phyloP scores from a whole-genome alignment of 2,113 vertebrate genomes.

The Conger conger region DNA sequence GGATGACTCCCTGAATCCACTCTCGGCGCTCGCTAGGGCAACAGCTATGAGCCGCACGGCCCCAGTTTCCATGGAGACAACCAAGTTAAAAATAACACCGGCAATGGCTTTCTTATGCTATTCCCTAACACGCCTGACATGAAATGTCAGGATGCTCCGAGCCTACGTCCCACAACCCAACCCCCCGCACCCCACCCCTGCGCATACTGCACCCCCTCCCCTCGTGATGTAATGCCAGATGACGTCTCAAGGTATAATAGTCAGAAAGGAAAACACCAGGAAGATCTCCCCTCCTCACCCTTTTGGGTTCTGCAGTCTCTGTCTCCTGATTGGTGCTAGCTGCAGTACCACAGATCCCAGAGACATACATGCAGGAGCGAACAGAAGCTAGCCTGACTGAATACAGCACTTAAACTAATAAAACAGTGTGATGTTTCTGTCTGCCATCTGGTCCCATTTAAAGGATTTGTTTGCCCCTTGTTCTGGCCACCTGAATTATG shows the following conservation, averaged over 20 bases:
- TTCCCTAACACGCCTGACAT: slow-evolving; percentile 21
- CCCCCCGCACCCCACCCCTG: neutral
- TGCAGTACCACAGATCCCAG: neutral
- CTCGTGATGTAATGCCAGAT: neutral
- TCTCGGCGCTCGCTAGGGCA: neutral
- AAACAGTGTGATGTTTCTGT: neutral
- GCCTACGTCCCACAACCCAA: neutral
- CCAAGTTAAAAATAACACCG: slow-evolving; percentile 34
- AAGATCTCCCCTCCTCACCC: slow-evolving; percentile 1
- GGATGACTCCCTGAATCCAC: neutral
- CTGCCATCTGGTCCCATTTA: slow-evolving; percentile 19
- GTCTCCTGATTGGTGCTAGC: neutral
- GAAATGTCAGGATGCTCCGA: slow-evolving; percentile 28
- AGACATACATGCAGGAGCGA: neutral
- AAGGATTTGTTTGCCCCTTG: neutral
- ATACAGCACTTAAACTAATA: slow-evolving; percentile 10
- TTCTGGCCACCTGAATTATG: neutral
- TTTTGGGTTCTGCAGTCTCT: neutral
- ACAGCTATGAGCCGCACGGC: slow-evolving; percentile 24
- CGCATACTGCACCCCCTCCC: neutral
- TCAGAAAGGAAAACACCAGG: neutral
- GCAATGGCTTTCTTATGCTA: slow-evolving; percentile 17
- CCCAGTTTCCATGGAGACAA: slow-evolving; percentile 33
- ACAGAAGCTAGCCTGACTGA: neutral
- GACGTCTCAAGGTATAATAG: slow-evolving; percentile 5